phyloP scores from a whole-genome alignment of 2,797 vertebrate genomes.

The Sebastes hubbsi region DNA sequence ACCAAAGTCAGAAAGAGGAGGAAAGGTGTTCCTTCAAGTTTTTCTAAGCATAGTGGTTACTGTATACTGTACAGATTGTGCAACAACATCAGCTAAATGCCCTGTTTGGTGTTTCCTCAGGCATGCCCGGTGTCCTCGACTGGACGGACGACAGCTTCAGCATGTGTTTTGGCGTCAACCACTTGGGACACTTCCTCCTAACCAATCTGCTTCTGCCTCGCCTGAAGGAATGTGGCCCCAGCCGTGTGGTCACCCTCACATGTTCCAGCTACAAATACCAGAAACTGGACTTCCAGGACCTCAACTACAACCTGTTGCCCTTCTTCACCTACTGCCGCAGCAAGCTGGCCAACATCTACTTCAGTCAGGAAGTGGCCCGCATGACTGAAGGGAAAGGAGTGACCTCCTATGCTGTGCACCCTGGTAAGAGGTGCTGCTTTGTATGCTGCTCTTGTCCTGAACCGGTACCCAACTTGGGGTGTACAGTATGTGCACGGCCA shows the following conservation, averaged over 20 bases:
- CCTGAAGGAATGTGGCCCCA: conserved; percentile 81
- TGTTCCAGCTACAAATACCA: conserved; percentile 87
- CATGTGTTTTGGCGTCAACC: conserved; percentile 87
- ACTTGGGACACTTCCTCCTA: conserved; percentile 86
- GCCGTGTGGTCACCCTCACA: conserved; percentile 83
- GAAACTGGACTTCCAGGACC: conserved; percentile 85
- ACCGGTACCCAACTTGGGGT: background rate
- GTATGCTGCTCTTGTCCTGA: background rate
- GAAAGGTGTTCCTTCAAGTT: background rate
- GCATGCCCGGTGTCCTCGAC: conserved; percentile 83
- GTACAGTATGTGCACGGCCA: background rate
- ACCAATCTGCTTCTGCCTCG: conserved; percentile 83
- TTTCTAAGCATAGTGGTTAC: background rate
- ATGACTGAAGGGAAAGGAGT: conserved; percentile 82
- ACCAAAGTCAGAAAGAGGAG: background rate
- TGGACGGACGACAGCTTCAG: conserved; percentile 87
- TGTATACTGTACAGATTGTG: background rate
- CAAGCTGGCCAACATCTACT: conserved; percentile 88
- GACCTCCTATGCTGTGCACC: conserved; percentile 81
- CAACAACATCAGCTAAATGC: background rate
- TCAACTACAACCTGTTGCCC: conserved; percentile 87
- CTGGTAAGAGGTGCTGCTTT: conserved; percentile 69
- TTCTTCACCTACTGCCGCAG: conserved; percentile 88
- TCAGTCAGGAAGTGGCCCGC: conserved; percentile 83
- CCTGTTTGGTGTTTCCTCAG: conserved; percentile 47